These are phyloP conservation scores for Hoplias malabaricus DNA, from an alignment of 2,113 vertebrate genomes.

Conservation along the genomic window DNA sequence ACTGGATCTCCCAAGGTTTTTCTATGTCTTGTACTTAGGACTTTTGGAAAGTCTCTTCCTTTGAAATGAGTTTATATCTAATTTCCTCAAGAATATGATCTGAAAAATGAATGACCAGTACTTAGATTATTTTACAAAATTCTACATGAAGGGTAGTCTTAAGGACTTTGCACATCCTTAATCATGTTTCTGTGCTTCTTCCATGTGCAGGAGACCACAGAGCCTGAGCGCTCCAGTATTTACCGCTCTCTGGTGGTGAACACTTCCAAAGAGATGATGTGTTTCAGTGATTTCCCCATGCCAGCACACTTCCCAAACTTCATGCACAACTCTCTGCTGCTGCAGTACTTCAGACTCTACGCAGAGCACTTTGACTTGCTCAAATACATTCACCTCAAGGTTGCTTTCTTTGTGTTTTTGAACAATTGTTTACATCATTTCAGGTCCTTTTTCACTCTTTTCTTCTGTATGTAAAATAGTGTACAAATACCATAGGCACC, in stretches of 20 bases:
- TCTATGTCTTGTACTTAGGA: no score
- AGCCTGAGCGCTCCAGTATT: slow-evolving; percentile 76
- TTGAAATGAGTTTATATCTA: no score
- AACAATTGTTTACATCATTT: neutral
- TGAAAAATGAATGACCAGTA: no score
- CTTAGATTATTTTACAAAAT: no score
- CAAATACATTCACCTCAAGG: slow-evolving; percentile 80
- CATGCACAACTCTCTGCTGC: slow-evolving; percentile 79
- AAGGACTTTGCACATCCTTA: no score
- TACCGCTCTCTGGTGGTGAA: slow-evolving; percentile 86
- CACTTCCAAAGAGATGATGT: slow-evolving; percentile 93
- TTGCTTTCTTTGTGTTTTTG: slow-evolving; percentile 47
- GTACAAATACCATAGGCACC: no score
- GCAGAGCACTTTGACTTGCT: slow-evolving; percentile 79
- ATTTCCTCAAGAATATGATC: no score
- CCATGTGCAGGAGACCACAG: slow-evolving; percentile 21
- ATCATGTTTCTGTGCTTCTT: neutral
- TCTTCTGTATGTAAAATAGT: no score
- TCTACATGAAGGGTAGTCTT: no score
- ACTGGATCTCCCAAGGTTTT: no score
- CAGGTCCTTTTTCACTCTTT: neutral
- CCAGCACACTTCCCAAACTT: slow-evolving; percentile 85
- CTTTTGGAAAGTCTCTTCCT: no score
- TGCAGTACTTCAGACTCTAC: slow-evolving; percentile 85
- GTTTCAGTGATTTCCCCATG: slow-evolving; percentile 89